Percentiles rank a stretch among this genome's conserved stretches.
These are phyloP conservation scores for Pocillopora verrucosa DNA, from an alignment of 64 coral and sea anemone species.

Conservation along the genomic window DNA sequence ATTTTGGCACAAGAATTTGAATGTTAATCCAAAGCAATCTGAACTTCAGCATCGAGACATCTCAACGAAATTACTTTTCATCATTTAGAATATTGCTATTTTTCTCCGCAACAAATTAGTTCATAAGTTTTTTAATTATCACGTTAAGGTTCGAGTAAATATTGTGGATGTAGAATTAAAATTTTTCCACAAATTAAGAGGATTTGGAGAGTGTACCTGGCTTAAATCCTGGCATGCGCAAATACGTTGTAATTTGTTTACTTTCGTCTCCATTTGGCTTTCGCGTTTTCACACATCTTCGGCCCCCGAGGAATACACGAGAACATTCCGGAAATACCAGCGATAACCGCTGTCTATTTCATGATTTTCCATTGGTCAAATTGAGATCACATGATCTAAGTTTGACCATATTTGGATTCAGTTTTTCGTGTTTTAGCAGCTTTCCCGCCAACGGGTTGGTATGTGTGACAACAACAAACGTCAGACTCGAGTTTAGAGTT, in stretches of 20 bases:
- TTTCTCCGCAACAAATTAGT: too few species aligned
- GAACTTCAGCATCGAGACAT: too few species aligned
- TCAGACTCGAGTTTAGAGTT: background rate
- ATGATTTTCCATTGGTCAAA: background rate
- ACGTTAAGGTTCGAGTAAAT: too few species aligned
- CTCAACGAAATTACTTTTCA: too few species aligned
- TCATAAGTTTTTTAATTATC: too few species aligned
- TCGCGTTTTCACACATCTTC: background rate
- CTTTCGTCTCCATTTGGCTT: background rate
- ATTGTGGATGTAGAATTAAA: too few species aligned
- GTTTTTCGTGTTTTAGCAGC: background rate
- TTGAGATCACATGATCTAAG: background rate
- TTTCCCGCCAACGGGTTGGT: constrained; percentile 21
- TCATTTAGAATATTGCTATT: too few species aligned
- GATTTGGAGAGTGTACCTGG: background rate
- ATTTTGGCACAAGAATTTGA: too few species aligned
- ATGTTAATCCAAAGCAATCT: too few species aligned
- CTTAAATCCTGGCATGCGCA: background rate
- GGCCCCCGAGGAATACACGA: constrained; percentile 2
- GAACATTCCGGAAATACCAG: constrained; percentile 7
- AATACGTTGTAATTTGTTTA: background rate
- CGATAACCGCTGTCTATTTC: background rate
- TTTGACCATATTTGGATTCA: constrained; percentile 31
- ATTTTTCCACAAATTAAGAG: background rate
- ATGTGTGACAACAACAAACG: constrained; percentile 9